Conservation (phyloP, 2,797 vertebrate genomes). For the Rhinatrema bivittatum region DNA sequence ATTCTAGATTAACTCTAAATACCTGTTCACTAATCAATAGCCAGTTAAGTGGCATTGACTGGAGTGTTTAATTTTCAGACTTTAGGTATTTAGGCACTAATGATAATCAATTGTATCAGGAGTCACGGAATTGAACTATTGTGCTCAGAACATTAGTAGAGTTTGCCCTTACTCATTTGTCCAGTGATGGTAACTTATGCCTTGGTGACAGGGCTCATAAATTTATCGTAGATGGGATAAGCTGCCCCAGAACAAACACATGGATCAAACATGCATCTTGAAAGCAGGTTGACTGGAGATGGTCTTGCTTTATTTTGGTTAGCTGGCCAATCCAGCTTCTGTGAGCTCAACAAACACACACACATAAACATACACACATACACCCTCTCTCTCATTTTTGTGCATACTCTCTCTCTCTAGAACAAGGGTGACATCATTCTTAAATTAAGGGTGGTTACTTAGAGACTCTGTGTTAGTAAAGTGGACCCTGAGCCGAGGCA, state of each 20-base stretch:
- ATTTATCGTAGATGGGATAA: constrained; percentile 5
- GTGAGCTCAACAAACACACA: constrained; percentile 23
- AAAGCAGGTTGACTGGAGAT: constrained; percentile 15
- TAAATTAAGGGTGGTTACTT: too few species aligned
- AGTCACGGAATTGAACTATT: neutral
- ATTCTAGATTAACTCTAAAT: too few species aligned
- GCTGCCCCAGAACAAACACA: constrained; percentile 7
- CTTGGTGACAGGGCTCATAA: constrained; percentile 13
- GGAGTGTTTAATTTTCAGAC: constrained; percentile 3
- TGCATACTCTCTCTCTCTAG: too few species aligned
- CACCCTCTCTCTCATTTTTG: too few species aligned
- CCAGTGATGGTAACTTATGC: constrained; percentile 13
- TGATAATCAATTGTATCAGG: constrained; percentile 12
- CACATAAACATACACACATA: too few species aligned
- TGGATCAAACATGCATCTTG: constrained; percentile 15
- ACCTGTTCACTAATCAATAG: neutral
- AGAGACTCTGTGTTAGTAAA: too few species aligned
- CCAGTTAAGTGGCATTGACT: constrained; percentile 1
- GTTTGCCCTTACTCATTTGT: constrained; percentile 11
- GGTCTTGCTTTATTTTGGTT: constrained; percentile 20
- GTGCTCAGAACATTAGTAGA: constrained; percentile 8
- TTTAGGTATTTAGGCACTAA: constrained; percentile 6
- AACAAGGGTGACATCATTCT: too few species aligned
- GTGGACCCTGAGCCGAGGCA: too few species aligned
- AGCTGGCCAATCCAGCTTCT: constrained; percentile 17